A percentile compares a stretch with the other conserved stretches of the same genome.
These are phyloP conservation scores for Heteractis magnifica DNA, from an alignment of 92 coral and sea anemone species.

Conservation along the genomic window DNA sequence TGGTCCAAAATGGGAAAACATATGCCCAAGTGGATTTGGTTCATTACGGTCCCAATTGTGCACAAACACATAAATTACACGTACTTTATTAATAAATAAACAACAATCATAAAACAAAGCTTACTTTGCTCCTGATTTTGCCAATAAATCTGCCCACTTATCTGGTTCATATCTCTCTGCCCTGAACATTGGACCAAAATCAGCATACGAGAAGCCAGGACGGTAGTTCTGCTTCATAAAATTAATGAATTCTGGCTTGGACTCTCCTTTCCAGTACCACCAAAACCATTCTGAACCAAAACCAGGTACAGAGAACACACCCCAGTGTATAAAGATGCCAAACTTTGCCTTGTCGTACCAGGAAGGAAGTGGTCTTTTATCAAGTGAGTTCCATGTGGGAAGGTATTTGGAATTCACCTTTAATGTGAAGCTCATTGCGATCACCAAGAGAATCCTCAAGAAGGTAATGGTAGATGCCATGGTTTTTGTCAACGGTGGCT, in stretches of 20 bases:
- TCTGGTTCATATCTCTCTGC: slow-evolving; percentile 77
- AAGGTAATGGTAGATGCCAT: neutral
- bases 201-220: slow-evolving; percentile 66
- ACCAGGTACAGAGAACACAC: slow-evolving; percentile 83
- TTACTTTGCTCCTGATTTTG: slow-evolving; percentile 83
- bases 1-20: too few relatives aligned
- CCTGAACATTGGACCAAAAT: slow-evolving; percentile 81
- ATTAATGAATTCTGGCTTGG: slow-evolving; percentile 47
- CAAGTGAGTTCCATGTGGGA: slow-evolving; percentile 74
- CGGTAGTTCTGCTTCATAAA: slow-evolving; percentile 88
- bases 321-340: slow-evolving; percentile 92
- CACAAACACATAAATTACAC: neutral
- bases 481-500: neutral
- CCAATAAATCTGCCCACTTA: slow-evolving; percentile 71
- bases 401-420: slow-evolving; percentile 32
- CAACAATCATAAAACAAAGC: neutral
- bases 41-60: neutral
- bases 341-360: slow-evolving; percentile 94
- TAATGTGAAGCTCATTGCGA: neutral
- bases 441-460: neutral
- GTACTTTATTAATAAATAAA: neutral
- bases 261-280: slow-evolving; percentile 71
- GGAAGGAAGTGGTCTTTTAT: slow-evolving; percentile 70
- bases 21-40: neutral
- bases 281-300: slow-evolving; percentile 89